Evolutionary conservation across 2,888 invertebrate genomes (phyloP), one percentile per base, ranked within the genome.

Genomic region (Sarcophaga carnaria): DNA sequence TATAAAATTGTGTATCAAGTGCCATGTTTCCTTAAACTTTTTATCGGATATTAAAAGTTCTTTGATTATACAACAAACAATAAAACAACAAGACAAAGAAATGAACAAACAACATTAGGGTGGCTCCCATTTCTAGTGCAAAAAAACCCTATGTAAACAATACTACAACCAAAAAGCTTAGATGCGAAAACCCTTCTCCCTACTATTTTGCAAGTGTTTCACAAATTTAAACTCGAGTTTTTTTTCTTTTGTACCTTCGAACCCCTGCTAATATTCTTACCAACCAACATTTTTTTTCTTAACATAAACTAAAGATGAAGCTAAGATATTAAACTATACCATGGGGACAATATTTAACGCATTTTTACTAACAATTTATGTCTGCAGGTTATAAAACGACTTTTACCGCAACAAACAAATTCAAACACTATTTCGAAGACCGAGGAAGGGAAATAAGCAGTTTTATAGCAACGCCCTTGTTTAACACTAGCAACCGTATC

Each of bases 301-400:
- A 37, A 49, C 37, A 71, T 62, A 27, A 63, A 37, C 49, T 47
- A 76, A 54, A 84, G 75, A 84, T 79, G 45, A 75, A 84, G 47
- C 71, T 83, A 59, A 75, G 75, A 70, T 84, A 76, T 64, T 14
- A 82, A 87, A 84, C 79, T 82, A 80, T 59, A 76, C 87, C 72
- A 76, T 79, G 81, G 87, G 82, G 87, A 87, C 81, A 87, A 81
- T 37, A 84, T 76, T 87, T 76, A 84, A 82, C 81, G 59, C 54
- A 82, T 84, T 74, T 83, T 79, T 76, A 60, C 49, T 67, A 81
- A 66, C 12, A 84, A 81, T 79, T 78, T 79, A 77, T 87, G 63
- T 82, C 87, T 87, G 71, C 87, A 84, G 87, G 84, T 84, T 87
- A 84, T 77, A 77, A 87, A 82, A 84, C 59, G 59, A 81, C 84